phyloP scores from a whole-genome alignment of 2,113 vertebrate species.

The Archilochus colubris region DNA sequence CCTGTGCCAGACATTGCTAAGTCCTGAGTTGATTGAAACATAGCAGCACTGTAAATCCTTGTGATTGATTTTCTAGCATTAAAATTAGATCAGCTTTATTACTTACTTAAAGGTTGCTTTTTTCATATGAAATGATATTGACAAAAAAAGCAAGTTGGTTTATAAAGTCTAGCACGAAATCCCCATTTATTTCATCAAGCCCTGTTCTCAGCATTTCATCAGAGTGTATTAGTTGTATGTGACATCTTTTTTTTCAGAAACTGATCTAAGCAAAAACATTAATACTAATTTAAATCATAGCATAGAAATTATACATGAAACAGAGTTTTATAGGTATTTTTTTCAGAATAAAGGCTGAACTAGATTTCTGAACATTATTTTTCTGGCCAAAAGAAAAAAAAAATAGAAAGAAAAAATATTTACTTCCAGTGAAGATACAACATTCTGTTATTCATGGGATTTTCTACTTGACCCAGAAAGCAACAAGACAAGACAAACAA shows the following conservation, averaged over 20 bases:
- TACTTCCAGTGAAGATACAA: neutral
- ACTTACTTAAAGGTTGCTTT: neutral
- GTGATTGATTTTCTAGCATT: conserved; percentile 28
- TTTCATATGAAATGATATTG: conserved; percentile 20
- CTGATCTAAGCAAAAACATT: neutral
- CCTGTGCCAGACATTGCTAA: neutral
- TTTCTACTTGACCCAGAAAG: neutral
- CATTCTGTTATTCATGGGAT: neutral
- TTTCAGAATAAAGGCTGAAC: neutral
- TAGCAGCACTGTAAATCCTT: neutral
- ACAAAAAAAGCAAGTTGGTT: neutral
- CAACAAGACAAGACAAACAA: neutral
- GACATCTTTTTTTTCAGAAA: neutral
- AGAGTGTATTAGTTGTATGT: neutral
- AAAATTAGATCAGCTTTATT: conserved; percentile 28
- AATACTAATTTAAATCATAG: neutral
- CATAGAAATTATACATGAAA: neutral
- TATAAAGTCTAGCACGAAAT: neutral
- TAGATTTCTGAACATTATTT: neutral
- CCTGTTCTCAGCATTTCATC: neutral
- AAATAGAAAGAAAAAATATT: neutral
- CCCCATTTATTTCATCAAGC: neutral
- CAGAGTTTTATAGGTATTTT: neutral
- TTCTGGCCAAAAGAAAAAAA: neutral
- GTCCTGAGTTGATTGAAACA: conserved; percentile 17